Conservation (phyloP, 2,888 invertebrate species). For the Idaea biselata region DNA sequence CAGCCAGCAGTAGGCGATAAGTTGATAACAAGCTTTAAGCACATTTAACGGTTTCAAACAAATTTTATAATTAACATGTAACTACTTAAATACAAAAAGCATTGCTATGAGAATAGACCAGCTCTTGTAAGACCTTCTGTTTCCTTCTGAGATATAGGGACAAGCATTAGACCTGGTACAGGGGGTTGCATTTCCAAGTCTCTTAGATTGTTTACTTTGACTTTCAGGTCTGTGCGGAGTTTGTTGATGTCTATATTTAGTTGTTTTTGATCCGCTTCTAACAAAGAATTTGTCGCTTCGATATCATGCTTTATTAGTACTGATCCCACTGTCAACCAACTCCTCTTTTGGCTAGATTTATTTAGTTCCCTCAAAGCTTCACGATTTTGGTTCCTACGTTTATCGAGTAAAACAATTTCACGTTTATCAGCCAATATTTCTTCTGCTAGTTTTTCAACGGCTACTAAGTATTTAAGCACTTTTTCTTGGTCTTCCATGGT, state of each 20-base stretch:
- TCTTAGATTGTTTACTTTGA: constrained; percentile 87
- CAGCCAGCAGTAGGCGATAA: too few relatives aligned
- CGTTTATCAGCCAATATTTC: constrained; percentile 84
- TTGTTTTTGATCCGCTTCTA: constrained; percentile 86
- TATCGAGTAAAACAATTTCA: constrained; percentile 85
- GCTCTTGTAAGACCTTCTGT: constrained; percentile 80
- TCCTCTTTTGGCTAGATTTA: constrained; percentile 73
- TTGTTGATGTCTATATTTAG: constrained; percentile 86
- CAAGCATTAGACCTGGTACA: constrained; percentile 86
- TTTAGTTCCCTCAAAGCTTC: constrained; percentile 86
- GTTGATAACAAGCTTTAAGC: too few relatives aligned
- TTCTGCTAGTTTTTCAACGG: constrained; percentile 85
- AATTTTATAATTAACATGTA: too few relatives aligned
- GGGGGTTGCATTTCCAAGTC: constrained; percentile 89
- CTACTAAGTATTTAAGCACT: constrained; percentile 79
- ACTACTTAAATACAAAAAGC: too few relatives aligned
- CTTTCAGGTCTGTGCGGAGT: constrained; percentile 84
- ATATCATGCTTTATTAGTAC: constrained; percentile 84
- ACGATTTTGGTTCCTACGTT: constrained; percentile 86
- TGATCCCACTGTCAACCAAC: constrained; percentile 88
- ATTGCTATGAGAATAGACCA: constrained; percentile 39
- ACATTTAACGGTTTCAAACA: too few relatives aligned
- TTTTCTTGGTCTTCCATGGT: constrained; percentile 71
- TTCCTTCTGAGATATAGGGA: constrained; percentile 86
- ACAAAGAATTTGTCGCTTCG: constrained; percentile 74